These are phyloP conservation scores for Syngnathus rostellatus DNA, from an alignment of 2,797 vertebrate genomes.

Conservation along the genomic window DNA sequence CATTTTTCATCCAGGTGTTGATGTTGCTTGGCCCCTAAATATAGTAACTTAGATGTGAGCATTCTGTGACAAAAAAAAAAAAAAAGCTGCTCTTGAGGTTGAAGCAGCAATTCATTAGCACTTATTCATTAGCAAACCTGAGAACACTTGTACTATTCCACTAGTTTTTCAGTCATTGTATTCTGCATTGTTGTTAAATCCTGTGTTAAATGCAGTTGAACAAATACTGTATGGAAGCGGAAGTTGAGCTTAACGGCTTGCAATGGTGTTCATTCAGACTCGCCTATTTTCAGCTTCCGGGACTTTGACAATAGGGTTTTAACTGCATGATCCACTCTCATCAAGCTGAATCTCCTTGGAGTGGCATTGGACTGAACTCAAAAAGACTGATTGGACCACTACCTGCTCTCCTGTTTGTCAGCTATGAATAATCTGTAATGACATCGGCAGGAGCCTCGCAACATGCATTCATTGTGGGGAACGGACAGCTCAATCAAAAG, in stretches of 20 bases:
- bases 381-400: conserved; percentile 61
- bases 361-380: conserved; percentile 59
- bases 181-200: conserved; percentile 39
- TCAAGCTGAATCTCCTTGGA: conserved; percentile 56
- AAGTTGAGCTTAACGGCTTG: not conserved
- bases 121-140: conserved; percentile 32
- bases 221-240: not conserved
- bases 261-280: not conserved
- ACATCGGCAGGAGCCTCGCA: conserved; percentile 62
- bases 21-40: not conserved
- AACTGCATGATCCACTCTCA: conserved; percentile 16
- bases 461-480: conserved; percentile 57
- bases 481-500: conserved; percentile 72
- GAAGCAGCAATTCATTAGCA: conserved; percentile 56
- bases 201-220: conserved; percentile 9
- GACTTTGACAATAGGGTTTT: conserved; percentile 6
- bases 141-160: conserved; percentile 53
- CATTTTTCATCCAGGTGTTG: not conserved
- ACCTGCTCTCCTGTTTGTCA: conserved; percentile 59
- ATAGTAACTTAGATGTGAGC: conserved; percentile 5
- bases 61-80: not conserved
- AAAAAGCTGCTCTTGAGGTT: conserved; percentile 37
- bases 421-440: conserved; percentile 71
- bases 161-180: conserved; percentile 18
- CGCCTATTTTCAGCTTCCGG: not conserved